Base-by-base conservation (phyloP, 2,797 vertebrate genomes). In the Typhlichthys subterraneus region DNA sequence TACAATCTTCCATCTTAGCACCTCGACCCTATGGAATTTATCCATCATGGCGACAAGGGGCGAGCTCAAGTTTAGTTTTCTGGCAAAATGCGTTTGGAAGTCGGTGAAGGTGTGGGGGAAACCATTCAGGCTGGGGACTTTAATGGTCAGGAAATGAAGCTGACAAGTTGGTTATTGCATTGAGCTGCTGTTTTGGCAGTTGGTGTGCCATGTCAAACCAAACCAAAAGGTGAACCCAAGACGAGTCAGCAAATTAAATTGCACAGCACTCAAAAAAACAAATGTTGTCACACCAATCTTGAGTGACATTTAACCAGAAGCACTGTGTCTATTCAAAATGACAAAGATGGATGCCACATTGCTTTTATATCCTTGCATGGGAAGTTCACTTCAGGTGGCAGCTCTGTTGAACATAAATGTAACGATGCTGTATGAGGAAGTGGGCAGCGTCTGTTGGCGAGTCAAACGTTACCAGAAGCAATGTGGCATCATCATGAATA, bases 121-220 rank as follows among this genome's bases (percentile, higher is more conserved):
- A 68, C 15, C 2, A 54, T 12, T 42, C 38, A 42, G 38, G 38
- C 10, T 46, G 48, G 67, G 61, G 48, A 61, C 57, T 3, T 72
- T 66, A 67, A 70, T 69, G 48, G 62, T 63, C 72, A 59, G 75
- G 65, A 73, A 68, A 29, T 29, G 23, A 29, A 29, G 23, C 23
- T 29, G 23, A 29, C 23, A 29, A 77, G 4, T 47, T 62, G 72
- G 74, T 87, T 90, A 91, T 88, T 90, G 90, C 88, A 71, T 68
- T 75, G 70, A 80, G 68, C 73, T 73, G 78, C 79, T 29, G 76
- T 55, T 59, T 45, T 67, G 61, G 72, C 67, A 85, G 79, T 61
- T 47, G 47, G 13, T 47, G 17, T 73, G 29, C 31, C 17, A 15
- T 13, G 52, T 23, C 53, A 31, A 66, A 50, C 50, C 60, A 70